Base-by-base conservation (phyloP, 2,797 vertebrate genomes). In the Carapus acus region DNA sequence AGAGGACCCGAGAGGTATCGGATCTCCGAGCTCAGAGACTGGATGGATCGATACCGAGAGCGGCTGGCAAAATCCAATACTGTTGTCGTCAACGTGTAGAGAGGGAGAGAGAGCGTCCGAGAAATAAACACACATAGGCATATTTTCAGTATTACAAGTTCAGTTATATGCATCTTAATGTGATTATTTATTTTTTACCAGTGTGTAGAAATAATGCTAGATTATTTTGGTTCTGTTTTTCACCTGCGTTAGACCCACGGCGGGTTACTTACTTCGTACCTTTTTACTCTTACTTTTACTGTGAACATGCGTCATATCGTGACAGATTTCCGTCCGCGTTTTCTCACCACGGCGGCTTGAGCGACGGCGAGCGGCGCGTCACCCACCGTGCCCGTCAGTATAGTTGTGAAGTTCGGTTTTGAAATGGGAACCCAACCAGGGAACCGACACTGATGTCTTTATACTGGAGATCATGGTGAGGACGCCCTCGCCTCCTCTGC, bases 1-100 rank as follows among this genome's bases (percentile, higher is more conserved):
- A 88, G 94, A 29, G 94, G 96, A 76, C 94, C 94, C 0, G 94
- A 95, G 53, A 91, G 92, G 24, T 98, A 97, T 81, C 92, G 93
- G 82, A 93, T 98, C 79, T 91, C 92, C 0, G 96, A 96, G 81
- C 88, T 98, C 71, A 89, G 89, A 50, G 80, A 72, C 84, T 98
- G 95, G 95, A 85, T 98, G 70, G 85, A 92, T 69, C 88, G 74
- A 62, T 96, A 96, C 73, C 83, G 86, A 54, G 75, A 80, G 37
- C 83, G 75, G 36, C 78, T 89, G 54, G 80, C 71, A 15, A 74
- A 81, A 52, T 76, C 71, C 71, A 75, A 59, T 60, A 76, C 74
- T 40, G 74, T 73, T 66, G 82, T 90, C 62, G 84, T 93, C 69
- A 81, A 89, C 58, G 87, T 93, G 69, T 93, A 91, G 87, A 56